Base-by-base conservation (phyloP, 2,888 invertebrate genomes). In the Boloria selene region DNA sequence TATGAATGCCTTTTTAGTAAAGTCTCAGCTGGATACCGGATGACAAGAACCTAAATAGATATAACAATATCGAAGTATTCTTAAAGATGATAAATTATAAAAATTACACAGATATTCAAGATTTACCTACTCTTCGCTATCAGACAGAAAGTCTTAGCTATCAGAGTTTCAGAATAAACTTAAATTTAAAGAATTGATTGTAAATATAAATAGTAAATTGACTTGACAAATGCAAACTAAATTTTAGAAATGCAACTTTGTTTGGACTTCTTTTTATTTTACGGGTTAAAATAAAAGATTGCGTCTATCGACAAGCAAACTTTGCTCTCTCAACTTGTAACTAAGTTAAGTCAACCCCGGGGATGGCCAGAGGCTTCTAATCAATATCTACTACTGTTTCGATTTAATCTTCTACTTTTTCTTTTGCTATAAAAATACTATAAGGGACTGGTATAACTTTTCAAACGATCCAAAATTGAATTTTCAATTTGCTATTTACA, bases 261-360 rank as follows among this genome's bases (percentile, higher is more conserved):
- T 31, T 18, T n/a, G 58, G n/a, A 47, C 42, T 49, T 56, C 44
- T 58, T 51, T 65, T 65, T 68, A 67, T 65, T 70, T 68, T 64
- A 51, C 64, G 61, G 64, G 64, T 69, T 73, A 73, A 71, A n/a
- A 81, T 82, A 84, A 81, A 83, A 84, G 79, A 83, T 84, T 86
- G 77, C 75, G 74, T 77, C 64, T 77, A 80, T 77, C 73, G 73
- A 75, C 74, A 70, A 77, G 76, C 70, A 83, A 88, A 90, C 89
- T 90, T 90, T 89, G 85, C 88, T 89, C 82, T 88, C 79, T 81
- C 79, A 87, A 90, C 85, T 90, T 80, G 79, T 88, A 90, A 90
- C 86, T 84, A 73, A 87, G 85, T 91, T 90, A 88, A 84, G 77
- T 79, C 82, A 80, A 80, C 84, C 84, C 83, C 70, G 59, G 81